phyloP scores from a whole-genome alignment of 2,113 vertebrate species.

The Rousettus leschenaultii region DNA sequence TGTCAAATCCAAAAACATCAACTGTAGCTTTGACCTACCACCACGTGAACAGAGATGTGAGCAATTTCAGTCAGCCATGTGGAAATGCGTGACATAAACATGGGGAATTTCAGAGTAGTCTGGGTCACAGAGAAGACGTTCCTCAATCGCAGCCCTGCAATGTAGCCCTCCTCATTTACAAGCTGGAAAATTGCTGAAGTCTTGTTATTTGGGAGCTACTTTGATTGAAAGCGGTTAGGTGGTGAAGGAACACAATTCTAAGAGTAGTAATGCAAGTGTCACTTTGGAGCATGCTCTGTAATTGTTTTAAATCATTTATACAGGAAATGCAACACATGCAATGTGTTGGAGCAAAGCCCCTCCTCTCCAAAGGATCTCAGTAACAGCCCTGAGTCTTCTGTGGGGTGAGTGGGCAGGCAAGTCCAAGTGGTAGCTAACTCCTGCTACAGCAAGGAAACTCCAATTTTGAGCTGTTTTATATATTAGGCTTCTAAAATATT shows the following conservation, averaged over 20 bases:
- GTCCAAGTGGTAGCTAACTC: neutral
- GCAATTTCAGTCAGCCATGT: neutral
- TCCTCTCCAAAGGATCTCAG: neutral
- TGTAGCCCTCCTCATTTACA: neutral
- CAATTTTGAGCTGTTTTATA: neutral
- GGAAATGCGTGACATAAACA: neutral
- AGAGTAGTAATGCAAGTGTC: neutral
- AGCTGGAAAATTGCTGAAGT: neutral
- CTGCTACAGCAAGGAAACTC: neutral
- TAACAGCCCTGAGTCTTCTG: neutral
- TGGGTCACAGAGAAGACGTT: neutral
- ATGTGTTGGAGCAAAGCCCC: neutral
- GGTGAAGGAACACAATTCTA: neutral
- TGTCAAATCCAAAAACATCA: neutral
- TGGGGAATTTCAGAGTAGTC: neutral
- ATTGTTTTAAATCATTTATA: neutral
- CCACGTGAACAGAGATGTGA: neutral
- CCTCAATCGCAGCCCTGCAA: neutral
- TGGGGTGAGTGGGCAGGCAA: neutral
- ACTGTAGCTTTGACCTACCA: neutral
- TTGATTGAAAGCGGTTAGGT: neutral
- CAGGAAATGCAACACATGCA: neutral
- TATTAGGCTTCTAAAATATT: neutral
- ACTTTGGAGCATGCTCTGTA: neutral
- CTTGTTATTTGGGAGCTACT: neutral